Conservation (phyloP, 92 coral and sea anemone species). For the Siderastrea radians region DNA sequence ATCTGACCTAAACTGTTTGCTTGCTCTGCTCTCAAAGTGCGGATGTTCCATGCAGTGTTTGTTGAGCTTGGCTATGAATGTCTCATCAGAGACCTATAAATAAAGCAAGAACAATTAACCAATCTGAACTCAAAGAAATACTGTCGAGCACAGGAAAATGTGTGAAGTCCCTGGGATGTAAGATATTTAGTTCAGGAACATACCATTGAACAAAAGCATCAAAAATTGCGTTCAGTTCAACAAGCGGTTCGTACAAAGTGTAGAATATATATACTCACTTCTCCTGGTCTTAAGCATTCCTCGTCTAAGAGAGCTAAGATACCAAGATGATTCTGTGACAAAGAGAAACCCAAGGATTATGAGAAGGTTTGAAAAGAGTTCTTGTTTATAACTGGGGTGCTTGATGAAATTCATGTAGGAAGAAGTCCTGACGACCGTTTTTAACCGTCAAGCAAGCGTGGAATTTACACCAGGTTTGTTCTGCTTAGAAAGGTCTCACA, state of each 20-base stretch:
- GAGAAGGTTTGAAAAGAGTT: background rate
- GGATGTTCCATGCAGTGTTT: slow-evolving; percentile 85
- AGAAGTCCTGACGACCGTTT: too few relatives aligned
- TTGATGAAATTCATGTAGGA: too few relatives aligned
- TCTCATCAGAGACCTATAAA: slow-evolving; percentile 85
- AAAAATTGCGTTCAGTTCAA: too few relatives aligned
- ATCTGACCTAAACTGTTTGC: slow-evolving; percentile 84
- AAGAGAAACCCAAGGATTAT: slow-evolving; percentile 8
- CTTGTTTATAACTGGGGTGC: background rate
- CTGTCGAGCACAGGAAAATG: too few relatives aligned
- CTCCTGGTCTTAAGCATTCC: slow-evolving; percentile 97
- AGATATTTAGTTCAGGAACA: too few relatives aligned
- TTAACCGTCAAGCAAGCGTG: too few relatives aligned
- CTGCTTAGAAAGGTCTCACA: too few relatives aligned
- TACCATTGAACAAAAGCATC: too few relatives aligned
- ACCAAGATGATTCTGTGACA: slow-evolving; percentile 88
- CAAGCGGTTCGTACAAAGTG: background rate
- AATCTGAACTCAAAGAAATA: too few relatives aligned
- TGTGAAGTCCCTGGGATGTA: too few relatives aligned
- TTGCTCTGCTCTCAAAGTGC: slow-evolving; percentile 93
- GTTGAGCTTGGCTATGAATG: slow-evolving; percentile 88
- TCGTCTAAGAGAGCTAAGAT: slow-evolving; percentile 91
- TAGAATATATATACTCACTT: slow-evolving; percentile 63
- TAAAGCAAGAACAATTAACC: background rate
- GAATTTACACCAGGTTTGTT: too few relatives aligned